Evolutionary conservation across 2,113 vertebrate genomes (phyloP), one percentile per base, ranked within the genome.

Genomic region (Cephalopholis sonnerati): DNA sequence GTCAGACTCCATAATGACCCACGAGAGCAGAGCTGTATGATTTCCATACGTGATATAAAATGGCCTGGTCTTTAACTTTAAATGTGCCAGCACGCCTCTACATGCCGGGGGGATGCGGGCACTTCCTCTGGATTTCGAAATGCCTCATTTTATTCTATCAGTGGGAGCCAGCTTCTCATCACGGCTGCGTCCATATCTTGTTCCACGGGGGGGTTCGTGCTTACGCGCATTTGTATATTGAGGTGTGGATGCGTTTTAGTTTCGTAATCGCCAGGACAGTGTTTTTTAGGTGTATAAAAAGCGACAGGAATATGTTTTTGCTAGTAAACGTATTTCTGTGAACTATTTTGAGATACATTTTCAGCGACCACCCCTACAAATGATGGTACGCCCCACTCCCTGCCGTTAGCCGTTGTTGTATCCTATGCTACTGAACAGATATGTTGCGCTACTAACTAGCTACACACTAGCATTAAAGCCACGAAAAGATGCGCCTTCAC

Each of bases 321-420:
- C 0, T 0, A 0, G 0, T 7, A 16, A 1, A 4, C 0, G 1
- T 10, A 0, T 36, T 24, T 32, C 4, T 63, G 9, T 29, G 0
- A 1, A 3, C 0, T 13, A 50, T 57, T 70, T 69, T 13, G 6
- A 77, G 9, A 24, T 50, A n/a, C 20, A n/a, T 63, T 70, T 13
- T 0, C 1, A 27, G 0, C 7, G 1, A 5, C 1, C 72, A 50
- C 88, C 78, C 89, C 92, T 74, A 1, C 17, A 4, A 0, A 11
- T 18, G 0, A 79, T 96, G 95, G 94, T 93, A 88, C 16, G 70
- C 0, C 41, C 94, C 89, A 95, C 95, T 92, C 95, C 91, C 88
- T 74, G 89, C 93, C 86, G 87, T 86, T 94, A 93, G 95, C 92
- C 88, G 90, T 91, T 94, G 91, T 93, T 95, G 92, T 90, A 85